Evolutionary conservation across 2,113 vertebrate species (phyloP).

Genomic region (Puntigrus tetrazona): DNA sequence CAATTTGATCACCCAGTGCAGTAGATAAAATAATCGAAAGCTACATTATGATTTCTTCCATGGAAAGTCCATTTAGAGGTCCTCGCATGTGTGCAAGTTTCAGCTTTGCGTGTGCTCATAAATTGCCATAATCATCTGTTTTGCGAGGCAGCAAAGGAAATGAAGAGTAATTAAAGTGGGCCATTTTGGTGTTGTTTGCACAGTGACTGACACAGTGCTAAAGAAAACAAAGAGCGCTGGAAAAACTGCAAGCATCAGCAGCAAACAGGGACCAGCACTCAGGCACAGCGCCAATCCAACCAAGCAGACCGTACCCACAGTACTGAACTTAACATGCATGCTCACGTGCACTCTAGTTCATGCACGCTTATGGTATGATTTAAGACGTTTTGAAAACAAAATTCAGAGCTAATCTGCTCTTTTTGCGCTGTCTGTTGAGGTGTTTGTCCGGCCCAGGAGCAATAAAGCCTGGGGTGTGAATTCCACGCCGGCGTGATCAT

Average conservation of each 20-base stretch:
- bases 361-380: constrained; percentile 9
- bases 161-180: constrained; percentile 43
- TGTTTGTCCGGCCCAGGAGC: background rate
- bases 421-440: background rate
- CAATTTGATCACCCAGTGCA: background rate
- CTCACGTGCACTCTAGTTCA: background rate
- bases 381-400: background rate
- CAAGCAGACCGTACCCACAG: background rate
- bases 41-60: background rate
- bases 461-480: constrained; percentile 9
- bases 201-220: constrained; percentile 38
- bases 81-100: constrained; percentile 20
- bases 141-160: constrained; percentile 44
- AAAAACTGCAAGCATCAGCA: constrained; percentile 44
- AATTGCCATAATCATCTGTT: constrained; percentile 27
- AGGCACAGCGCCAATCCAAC: constrained; percentile 25
- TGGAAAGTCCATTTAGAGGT: background rate
- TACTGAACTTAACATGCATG: background rate
- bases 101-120: constrained; percentile 1
- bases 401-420: background rate
- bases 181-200: constrained; percentile 33
- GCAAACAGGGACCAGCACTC: constrained; percentile 14
- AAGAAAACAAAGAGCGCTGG: constrained; percentile 47
- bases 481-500: constrained; percentile 23
- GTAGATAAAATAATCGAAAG: background rate